Base-by-base conservation (phyloP, 1,140 invertebrate genomes). In the Dendroctonus ponderosae region DNA sequence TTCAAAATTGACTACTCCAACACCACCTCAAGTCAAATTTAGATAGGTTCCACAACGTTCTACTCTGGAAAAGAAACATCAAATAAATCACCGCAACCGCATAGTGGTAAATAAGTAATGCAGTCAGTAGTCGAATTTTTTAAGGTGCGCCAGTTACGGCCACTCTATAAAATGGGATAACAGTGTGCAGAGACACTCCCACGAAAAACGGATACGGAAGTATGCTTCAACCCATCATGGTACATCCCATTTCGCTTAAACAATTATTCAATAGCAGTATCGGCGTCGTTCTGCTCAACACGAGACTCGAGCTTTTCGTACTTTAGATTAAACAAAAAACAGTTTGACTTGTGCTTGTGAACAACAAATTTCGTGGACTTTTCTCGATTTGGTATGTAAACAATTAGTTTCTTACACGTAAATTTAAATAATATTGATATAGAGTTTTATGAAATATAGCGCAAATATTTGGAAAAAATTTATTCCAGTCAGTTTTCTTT, bases 181-280 rank as follows among this genome's bases (percentile, higher is more conserved):
- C 56, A 42, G 38, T 65, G 58, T 59, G 15, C 52, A 54, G 64
- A 58, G 66, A 68, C 66, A 68, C 66, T 68, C 66, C 66, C 66
- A 68, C 51, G 59, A 62, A 68, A 68, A 68, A 68, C 66, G 66
- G 66, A 68, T 68, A 68, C 66, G 66, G 66, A 68, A 68, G 66
- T 68, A 68, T 68, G 66, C 51, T 68, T 68, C 57, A 68, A 39
- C 59, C 66, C 60, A 68, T 68, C 65, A 57, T 53, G 66, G 66
- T 68, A 68, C 66, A 62, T 68, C 66, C 66, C 66, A 67, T 67
- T 48, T 56, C 39, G 41, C 5, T 54, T 58, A 14, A 11, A 58
- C 44, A 58, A 68, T 63, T 58, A 57, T 62, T 68, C 60, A 57
- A 54, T 49, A 39, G 53, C 51, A 38, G 58, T 49, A 46, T 48